A percentile compares a stretch with the other conserved stretches of the same genome.
These are phyloP conservation scores for Macaria liturata DNA, from an alignment of 2,888 invertebrate genomes.

Conservation along the genomic window DNA sequence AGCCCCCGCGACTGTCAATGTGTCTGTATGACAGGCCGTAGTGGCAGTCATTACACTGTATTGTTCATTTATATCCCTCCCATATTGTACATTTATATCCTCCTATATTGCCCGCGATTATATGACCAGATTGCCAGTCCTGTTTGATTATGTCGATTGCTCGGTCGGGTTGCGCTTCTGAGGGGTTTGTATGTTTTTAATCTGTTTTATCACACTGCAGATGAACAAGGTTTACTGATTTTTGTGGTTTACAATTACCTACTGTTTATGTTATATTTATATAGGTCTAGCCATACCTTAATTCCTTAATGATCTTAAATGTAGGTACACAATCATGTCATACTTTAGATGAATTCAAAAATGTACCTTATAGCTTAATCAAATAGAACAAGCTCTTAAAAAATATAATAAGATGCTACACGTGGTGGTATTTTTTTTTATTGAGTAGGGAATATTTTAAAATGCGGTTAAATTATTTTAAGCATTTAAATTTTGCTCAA, in stretches of 20 bases:
- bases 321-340: no score
- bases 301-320: no score
- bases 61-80: constrained; percentile 67
- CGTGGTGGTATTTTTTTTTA: no score
- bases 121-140: constrained; percentile 9
- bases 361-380: no score
- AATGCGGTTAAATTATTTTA: neutral
- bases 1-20: constrained; percentile 62
- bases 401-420: no score
- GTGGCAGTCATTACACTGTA: constrained; percentile 72
- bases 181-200: constrained; percentile 37
- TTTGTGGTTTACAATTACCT: no score
- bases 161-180: constrained; percentile 39
- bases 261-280: no score
- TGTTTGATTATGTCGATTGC: constrained; percentile 29
- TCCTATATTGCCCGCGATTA: constrained; percentile 10
- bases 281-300: no score
- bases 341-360: no score
- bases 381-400: no score
- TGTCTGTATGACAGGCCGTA: constrained; percentile 71
- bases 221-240: neutral
- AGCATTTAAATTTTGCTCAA: constrained; percentile 8
- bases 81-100: constrained; percentile 36
- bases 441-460: no score
- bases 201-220: constrained; percentile 30